These are phyloP conservation scores for Peromyscus eremicus DNA, from an alignment of 2,797 vertebrate genomes.

Conservation along the genomic window DNA sequence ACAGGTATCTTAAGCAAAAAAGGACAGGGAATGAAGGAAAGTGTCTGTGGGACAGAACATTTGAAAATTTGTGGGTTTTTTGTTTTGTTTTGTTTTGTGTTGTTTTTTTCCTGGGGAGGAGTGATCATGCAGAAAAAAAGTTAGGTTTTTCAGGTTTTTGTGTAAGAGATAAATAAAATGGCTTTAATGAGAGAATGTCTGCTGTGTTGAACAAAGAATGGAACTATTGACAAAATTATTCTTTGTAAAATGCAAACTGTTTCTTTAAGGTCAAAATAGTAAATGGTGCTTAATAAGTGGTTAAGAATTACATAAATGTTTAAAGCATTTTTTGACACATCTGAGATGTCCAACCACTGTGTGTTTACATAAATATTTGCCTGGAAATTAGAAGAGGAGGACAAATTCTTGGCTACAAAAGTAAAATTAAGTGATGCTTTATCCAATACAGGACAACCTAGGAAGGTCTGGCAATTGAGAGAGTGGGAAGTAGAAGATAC, in stretches of 20 bases:
- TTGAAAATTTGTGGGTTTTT: slow-evolving; percentile 23
- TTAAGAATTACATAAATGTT: not conserved
- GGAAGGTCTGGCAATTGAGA: not conserved
- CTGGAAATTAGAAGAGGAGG: not conserved
- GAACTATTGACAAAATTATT: slow-evolving; percentile 64
- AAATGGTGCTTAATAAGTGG: not conserved
- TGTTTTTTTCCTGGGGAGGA: not conserved
- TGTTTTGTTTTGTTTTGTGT: not conserved
- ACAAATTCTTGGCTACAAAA: not conserved
- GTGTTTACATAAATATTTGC: not conserved
- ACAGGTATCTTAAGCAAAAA: slow-evolving; percentile 86
- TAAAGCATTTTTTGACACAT: not conserved
- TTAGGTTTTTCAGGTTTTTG: slow-evolving; percentile 73
- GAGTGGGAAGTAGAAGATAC: not conserved
- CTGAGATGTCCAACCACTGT: not conserved
- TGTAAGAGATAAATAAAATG: slow-evolving; percentile 83
- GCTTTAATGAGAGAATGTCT: slow-evolving; percentile 75
- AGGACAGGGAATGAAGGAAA: slow-evolving; percentile 72
- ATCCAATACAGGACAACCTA: not conserved
- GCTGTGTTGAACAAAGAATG: slow-evolving; percentile 68
- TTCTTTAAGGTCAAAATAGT: slow-evolving; percentile 66
- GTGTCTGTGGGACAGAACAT: slow-evolving; percentile 61
- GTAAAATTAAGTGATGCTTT: not conserved
- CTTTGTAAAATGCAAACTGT: slow-evolving; percentile 72
- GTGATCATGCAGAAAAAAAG: slow-evolving; percentile 14